Conservation (phyloP, 2,888 invertebrate species). For the Cephus sareptanus region DNA sequence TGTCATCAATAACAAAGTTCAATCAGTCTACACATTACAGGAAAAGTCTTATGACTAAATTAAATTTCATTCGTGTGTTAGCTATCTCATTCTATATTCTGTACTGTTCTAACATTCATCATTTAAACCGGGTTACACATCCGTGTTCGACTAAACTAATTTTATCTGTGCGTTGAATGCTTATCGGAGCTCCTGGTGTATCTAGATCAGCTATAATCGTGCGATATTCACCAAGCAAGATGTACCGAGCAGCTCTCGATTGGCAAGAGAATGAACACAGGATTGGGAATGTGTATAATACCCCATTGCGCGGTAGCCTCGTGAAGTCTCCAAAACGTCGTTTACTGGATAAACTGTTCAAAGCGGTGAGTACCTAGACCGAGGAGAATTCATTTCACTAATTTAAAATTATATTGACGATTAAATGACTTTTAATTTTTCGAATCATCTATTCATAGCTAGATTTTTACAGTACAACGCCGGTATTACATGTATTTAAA, state of each 20-base stretch:
- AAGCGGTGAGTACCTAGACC: conserved; percentile 37
- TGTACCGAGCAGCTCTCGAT: conserved; percentile 34
- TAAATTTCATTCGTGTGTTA: background rate
- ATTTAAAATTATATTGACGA: background rate
- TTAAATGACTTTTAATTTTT: background rate
- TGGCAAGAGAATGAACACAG: conserved; percentile 15
- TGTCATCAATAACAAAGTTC: background rate
- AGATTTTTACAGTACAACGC: background rate
- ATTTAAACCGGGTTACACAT: background rate
- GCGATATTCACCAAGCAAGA: conserved; percentile 13
- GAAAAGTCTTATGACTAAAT: background rate
- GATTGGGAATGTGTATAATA: conserved; percentile 20
- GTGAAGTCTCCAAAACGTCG: conserved; percentile 36
- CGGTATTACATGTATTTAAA: background rate
- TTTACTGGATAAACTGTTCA: conserved; percentile 35
- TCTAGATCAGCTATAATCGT: background rate
- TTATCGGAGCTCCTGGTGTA: background rate
- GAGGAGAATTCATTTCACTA: background rate
- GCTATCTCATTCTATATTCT: background rate
- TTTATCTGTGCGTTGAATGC: background rate
- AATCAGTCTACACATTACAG: background rate
- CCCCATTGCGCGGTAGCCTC: conserved; percentile 37
- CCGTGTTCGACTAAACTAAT: background rate
- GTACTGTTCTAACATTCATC: background rate
- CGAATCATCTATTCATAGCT: background rate